phyloP scores from a whole-genome alignment of 2,113 vertebrate genomes.

The Nycticorax nycticorax region DNA sequence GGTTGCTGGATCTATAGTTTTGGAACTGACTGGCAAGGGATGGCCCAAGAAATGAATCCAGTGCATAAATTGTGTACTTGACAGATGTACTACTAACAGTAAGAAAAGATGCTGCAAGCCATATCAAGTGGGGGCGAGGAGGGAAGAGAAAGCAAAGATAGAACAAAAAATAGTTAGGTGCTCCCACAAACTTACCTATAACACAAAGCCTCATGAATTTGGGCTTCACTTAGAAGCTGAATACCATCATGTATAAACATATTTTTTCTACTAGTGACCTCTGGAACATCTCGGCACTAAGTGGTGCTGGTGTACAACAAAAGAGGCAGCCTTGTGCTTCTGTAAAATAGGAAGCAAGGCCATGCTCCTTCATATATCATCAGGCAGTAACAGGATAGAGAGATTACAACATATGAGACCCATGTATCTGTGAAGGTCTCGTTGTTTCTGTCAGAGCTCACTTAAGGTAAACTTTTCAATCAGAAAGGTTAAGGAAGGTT shows the following conservation, averaged over 20 bases:
- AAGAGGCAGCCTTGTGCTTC: neutral
- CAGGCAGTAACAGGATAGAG: neutral
- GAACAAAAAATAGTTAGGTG: neutral
- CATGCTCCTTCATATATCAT: neutral
- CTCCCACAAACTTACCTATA: neutral
- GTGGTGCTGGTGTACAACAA: conserved; percentile 37
- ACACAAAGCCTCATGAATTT: neutral
- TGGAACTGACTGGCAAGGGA: neutral
- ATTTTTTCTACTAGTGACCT: neutral
- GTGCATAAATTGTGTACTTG: neutral
- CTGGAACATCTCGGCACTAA: conserved; percentile 21
- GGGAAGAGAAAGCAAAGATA: neutral
- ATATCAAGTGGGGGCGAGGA: neutral
- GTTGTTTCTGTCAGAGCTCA: neutral
- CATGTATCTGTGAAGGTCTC: neutral
- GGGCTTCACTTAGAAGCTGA: neutral
- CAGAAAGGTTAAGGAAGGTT: neutral
- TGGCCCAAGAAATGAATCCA: neutral
- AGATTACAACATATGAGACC: neutral
- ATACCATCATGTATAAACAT: neutral
- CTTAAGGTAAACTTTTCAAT: neutral
- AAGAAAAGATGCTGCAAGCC: neutral
- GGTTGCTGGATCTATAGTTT: neutral
- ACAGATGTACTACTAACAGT: neutral
- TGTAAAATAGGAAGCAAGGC: neutral